Percentiles rank a stretch among this genome's conserved stretches.
These are phyloP conservation scores for Onychomys arenicola DNA, from an alignment of 2,797 vertebrate species.

Conservation along the genomic window DNA sequence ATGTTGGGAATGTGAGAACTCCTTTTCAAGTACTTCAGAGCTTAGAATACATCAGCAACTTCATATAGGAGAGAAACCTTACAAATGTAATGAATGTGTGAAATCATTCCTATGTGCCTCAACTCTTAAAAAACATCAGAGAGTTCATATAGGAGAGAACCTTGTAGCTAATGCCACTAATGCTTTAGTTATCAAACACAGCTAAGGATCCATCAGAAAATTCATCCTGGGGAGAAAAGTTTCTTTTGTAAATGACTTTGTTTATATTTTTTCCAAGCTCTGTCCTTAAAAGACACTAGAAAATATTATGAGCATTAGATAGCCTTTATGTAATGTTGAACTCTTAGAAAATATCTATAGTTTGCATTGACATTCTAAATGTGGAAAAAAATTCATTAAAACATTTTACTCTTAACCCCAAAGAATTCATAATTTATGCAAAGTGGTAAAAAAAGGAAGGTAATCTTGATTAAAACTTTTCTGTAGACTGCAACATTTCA, in stretches of 20 bases:
- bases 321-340: no score
- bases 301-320: background rate
- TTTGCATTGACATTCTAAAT: no score
- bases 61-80: background rate
- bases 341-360: no score
- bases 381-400: no score
- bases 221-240: background rate
- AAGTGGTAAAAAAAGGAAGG: no score
- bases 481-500: no score
- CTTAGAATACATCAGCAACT: background rate
- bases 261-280: background rate
- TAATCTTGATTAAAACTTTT: no score
- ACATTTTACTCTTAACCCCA: no score
- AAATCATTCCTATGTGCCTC: background rate
- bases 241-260: background rate
- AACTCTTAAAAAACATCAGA: background rate
- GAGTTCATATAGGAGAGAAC: background rate
- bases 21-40: background rate
- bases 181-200: background rate
- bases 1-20: background rate
- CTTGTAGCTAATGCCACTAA: background rate
- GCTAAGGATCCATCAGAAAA: background rate
- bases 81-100: background rate
- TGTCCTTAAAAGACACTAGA: background rate
- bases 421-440: no score